phyloP scores from a whole-genome alignment of 2,113 vertebrate genomes.

The Cyprinodon brontotheroides region DNA sequence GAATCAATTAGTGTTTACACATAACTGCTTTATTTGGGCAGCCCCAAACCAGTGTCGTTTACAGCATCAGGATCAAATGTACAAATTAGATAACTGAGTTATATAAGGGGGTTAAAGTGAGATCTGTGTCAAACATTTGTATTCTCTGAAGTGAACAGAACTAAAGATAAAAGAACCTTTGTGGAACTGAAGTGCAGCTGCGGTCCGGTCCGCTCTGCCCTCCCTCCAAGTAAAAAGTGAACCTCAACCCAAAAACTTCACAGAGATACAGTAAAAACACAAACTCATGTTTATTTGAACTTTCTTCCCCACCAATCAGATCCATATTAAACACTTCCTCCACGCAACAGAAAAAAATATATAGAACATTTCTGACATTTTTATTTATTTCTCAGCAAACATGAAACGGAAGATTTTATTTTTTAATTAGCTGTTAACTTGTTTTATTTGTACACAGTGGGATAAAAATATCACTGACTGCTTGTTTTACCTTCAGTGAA shows the following conservation, averaged over 20 bases:
- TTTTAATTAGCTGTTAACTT: not conserved
- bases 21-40: constrained; percentile 31
- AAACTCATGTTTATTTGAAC: constrained; percentile 32
- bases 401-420: constrained; percentile 2
- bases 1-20: constrained; percentile 51
- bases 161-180: constrained; percentile 38
- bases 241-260: constrained; percentile 63
- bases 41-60: constrained; percentile 26
- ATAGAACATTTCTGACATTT: constrained; percentile 3
- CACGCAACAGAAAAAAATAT: constrained; percentile 7
- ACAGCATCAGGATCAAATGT: constrained; percentile 18
- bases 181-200: constrained; percentile 54
- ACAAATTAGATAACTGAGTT: constrained; percentile 18
- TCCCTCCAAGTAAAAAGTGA: constrained; percentile 77
- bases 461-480: constrained; percentile 16
- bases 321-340: constrained; percentile 4
- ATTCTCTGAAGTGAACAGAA: constrained; percentile 38
- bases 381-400: constrained; percentile 14
- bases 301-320: constrained; percentile 10
- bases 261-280: constrained; percentile 58
- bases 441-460: constrained; percentile 1
- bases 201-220: constrained; percentile 67
- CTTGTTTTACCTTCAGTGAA: constrained; percentile 20
- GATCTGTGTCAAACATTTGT: constrained; percentile 27
- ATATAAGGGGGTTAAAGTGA: constrained; percentile 11